These are phyloP conservation scores for Mya arenaria DNA, from an alignment of 1,140 invertebrate genomes.

Conservation along the genomic window DNA sequence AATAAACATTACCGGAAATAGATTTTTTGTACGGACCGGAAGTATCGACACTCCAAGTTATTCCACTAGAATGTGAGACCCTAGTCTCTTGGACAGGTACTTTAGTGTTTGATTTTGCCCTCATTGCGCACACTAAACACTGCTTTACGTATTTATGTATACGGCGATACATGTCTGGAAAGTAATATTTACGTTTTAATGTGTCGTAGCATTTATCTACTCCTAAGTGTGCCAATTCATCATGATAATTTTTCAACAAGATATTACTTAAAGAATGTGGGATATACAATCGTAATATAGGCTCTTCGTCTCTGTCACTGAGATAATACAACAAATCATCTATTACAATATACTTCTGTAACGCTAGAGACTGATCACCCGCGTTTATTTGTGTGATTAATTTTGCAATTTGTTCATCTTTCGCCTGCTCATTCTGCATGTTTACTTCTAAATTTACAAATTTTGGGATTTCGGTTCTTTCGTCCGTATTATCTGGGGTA, in stretches of 20 bases:
- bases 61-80: slow-evolving; percentile 9
- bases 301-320: not conserved
- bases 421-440: not conserved
- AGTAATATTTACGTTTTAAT: slow-evolving; percentile 10
- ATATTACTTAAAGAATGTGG: not conserved
- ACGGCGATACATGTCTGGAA: slow-evolving; percentile 9
- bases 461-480: not conserved
- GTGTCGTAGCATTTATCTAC: slow-evolving; percentile 26
- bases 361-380: not conserved
- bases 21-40: not conserved
- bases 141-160: not conserved
- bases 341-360: not conserved
- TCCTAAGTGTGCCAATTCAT: slow-evolving; percentile 1
- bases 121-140: not conserved
- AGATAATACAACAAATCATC: slow-evolving; percentile 15
- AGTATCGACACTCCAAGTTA: not conserved
- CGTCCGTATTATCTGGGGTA: not conserved
- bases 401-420: not conserved
- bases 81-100: slow-evolving; percentile 17
- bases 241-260: slow-evolving; percentile 26
- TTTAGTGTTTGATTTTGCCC: not conserved
- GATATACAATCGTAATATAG: not conserved
- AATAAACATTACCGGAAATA: slow-evolving; percentile 1
- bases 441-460: not conserved
- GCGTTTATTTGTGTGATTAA: slow-evolving; percentile 12